phyloP scores from a whole-genome alignment of 2,888 invertebrate species.

The Cartodere bifasciata region DNA sequence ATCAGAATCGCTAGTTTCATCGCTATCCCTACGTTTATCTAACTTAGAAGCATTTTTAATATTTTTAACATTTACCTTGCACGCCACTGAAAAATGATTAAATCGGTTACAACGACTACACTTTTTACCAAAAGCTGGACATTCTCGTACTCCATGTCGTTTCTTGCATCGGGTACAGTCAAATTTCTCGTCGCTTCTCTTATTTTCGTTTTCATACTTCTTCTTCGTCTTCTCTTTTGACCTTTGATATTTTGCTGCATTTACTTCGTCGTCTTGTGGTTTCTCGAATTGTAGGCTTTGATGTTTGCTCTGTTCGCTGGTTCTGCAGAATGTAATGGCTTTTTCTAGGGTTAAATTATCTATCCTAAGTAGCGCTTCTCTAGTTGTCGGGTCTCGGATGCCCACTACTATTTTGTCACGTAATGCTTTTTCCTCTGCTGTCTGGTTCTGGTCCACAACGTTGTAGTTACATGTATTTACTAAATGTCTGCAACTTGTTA shows the following conservation, averaged over 20 bases:
- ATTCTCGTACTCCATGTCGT: too few species aligned
- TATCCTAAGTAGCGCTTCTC: slow-evolving; percentile 16
- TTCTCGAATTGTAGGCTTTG: slow-evolving; percentile 9
- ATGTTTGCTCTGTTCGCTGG: slow-evolving; percentile 18
- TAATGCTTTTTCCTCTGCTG: slow-evolving; percentile 15
- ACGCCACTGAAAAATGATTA: too few species aligned
- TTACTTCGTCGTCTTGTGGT: slow-evolving; percentile 1
- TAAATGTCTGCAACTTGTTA: slow-evolving; percentile 12
- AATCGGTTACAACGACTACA: too few species aligned
- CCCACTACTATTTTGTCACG: slow-evolving; percentile 17
- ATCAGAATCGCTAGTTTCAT: too few species aligned
- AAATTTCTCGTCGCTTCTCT: too few species aligned
- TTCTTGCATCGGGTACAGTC: too few species aligned
- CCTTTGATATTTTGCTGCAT: slow-evolving; percentile 5
- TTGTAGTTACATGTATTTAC: slow-evolving; percentile 8
- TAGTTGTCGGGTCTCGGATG: slow-evolving; percentile 13
- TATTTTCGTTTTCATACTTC: too few species aligned
- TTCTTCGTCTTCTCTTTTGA: too few species aligned
- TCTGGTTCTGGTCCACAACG: slow-evolving; percentile 5
- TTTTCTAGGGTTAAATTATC: slow-evolving; percentile 16
- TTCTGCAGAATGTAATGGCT: slow-evolving; percentile 17
- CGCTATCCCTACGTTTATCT: too few species aligned
- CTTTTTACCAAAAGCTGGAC: too few species aligned
- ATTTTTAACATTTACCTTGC: too few species aligned
- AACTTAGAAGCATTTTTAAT: too few species aligned